Evolutionary conservation across 1,140 invertebrate species (phyloP).

Genomic region (Himalopsyche phryganea): DNA sequence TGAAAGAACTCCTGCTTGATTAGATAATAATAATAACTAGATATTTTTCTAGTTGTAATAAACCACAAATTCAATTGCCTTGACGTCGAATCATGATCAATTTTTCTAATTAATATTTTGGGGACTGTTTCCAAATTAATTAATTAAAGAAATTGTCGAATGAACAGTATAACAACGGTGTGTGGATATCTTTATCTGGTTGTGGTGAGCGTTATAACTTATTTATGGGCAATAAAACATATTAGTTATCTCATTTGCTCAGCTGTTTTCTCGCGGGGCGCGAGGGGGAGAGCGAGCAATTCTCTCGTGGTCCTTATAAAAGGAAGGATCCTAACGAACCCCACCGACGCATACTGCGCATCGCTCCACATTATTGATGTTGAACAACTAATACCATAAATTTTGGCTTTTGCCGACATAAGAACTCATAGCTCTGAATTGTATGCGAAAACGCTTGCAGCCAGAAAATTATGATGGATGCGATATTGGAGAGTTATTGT

Average conservation of each 20-base stretch:
- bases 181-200: too few species aligned
- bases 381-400: conserved; percentile 35
- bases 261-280: conserved; percentile 16
- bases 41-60: too few species aligned
- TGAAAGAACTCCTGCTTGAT: too few species aligned
- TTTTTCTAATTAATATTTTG: too few species aligned
- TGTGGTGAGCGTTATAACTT: background rate
- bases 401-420: conserved; percentile 31
- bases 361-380: conserved; percentile 35
- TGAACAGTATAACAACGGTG: too few species aligned
- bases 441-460: conserved; percentile 16
- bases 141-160: too few species aligned
- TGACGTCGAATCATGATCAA: too few species aligned
- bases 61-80: too few species aligned
- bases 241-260: conserved; percentile 29
- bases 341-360: conserved; percentile 32
- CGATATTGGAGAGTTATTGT: conserved; percentile 6
- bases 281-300: background rate
- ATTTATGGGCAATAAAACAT: conserved; percentile 29
- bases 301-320: too few species aligned
- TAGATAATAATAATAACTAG: too few species aligned
- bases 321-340: conserved; percentile 9
- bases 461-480: conserved; percentile 13
- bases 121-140: too few species aligned
- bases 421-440: conserved; percentile 11